These are phyloP conservation scores for Oryctes rhinoceros DNA, from an alignment of 1,140 invertebrate species.

Conservation along the genomic window DNA sequence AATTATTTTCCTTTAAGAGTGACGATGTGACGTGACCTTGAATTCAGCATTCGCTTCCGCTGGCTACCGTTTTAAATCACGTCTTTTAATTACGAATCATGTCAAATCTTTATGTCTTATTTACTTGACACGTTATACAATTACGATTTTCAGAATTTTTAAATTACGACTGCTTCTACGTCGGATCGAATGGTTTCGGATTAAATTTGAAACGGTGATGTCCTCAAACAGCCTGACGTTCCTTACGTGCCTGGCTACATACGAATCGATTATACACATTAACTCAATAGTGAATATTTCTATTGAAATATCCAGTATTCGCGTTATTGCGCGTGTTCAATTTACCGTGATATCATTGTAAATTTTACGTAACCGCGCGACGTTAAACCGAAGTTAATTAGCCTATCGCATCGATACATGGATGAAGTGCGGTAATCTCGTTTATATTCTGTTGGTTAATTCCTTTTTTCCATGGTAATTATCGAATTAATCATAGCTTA, in stretches of 20 bases:
- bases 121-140: not conserved
- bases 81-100: not conserved
- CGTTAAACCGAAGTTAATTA: conserved; percentile 17
- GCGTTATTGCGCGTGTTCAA: not conserved
- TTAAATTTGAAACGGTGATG: too few species aligned
- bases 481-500: conserved; percentile 8
- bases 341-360: conserved; percentile 25
- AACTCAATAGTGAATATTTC: not conserved
- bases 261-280: not conserved
- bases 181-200: too few species aligned
- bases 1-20: conserved; percentile 18
- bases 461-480: conserved; percentile 6
- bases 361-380: conserved; percentile 3
- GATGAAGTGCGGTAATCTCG: not conserved
- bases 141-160: not conserved
- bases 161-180: not conserved
- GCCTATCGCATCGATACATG: not conserved
- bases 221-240: not conserved
- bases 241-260: not conserved
- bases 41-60: conserved; percentile 15
- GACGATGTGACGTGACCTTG: conserved; percentile 7
- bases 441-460: conserved; percentile 12
- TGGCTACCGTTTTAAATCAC: conserved; percentile 10
- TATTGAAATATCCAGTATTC: too few species aligned
- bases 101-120: not conserved